Evolutionary conservation across 2,888 invertebrate genomes (phyloP), one percentile per base, ranked within the genome.

Genomic region (Pherbina coryleti): DNA sequence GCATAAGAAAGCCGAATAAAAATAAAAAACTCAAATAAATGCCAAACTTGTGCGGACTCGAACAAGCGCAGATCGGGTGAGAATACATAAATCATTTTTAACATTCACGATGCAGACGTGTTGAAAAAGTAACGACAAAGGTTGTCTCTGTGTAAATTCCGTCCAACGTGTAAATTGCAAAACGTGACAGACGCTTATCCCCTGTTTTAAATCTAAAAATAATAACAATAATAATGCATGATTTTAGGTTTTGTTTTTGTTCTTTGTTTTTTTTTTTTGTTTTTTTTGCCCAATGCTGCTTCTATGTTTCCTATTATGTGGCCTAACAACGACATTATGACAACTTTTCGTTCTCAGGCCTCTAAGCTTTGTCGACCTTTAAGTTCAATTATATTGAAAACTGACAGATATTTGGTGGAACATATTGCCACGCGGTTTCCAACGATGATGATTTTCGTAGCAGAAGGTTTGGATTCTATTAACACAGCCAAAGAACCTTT

Each of bases 71-170:
- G 49, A 69, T 69, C 69, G 69, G 34, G 69, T 28, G 69, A 69
- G 69, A 51, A 69, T 69, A 69, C 69, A 69, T 69, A 69, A 69
- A 69, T 69, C 69, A 69, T 69, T 69, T 69, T 69, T 69, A 66
- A 51, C 51, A 69, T 69, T 69, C 51, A 49, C 69, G 69, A 19
- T 69, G 49, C 69, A 69, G 69, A 69, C 49, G 69, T 69, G 69
- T 69, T 69, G 69, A 69, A 69, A 51, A 49, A 69, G 69, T 51
- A 69, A 69, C 69, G 69, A 69, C 69, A 69, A 69, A 69, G 69
- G 69, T 49, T 69, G 69, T 69, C 22, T 51, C 69, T 51, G 8
- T 28, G 60, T 60, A 11, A 25, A 60, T 25, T 51, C 37, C 64
- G 31, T 66, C 64, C 69, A 69, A 69, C 69, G 69, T 69, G 69